Percentiles rank a stretch among this genome's conserved stretches.
These are phyloP conservation scores for Nyleta sp. DNA, from an alignment of 2,888 invertebrate genomes.

Conservation along the genomic window DNA sequence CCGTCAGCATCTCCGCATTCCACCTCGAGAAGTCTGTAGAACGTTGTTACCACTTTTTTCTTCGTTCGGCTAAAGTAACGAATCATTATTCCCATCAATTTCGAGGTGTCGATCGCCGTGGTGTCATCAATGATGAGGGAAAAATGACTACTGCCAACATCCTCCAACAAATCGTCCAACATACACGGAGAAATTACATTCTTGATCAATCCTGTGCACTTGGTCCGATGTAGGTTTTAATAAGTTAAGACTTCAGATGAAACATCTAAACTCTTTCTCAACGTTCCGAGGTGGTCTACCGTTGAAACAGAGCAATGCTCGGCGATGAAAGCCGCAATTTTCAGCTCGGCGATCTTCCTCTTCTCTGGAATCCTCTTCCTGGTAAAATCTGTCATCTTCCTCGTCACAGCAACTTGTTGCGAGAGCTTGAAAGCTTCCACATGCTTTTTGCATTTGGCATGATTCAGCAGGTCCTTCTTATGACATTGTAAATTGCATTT, in stretches of 20 bases:
- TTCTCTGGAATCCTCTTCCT: constrained; percentile 15
- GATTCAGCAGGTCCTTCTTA: constrained; percentile 7
- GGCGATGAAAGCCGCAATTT: constrained; percentile 68
- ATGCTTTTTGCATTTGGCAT: constrained; percentile 9
- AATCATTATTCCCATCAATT: constrained; percentile 65
- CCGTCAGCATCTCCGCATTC: constrained; percentile 59
- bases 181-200: constrained; percentile 73
- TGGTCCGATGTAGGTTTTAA: constrained; percentile 68
- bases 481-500: not conserved
- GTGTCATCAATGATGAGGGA: constrained; percentile 72
- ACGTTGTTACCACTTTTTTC: constrained; percentile 64
- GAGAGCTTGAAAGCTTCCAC: constrained; percentile 6
- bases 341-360: constrained; percentile 65
- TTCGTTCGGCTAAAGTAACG: constrained; percentile 57
- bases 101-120: constrained; percentile 63
- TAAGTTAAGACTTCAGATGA: constrained; percentile 66
- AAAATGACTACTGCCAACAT: constrained; percentile 70
- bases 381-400: constrained; percentile 28
- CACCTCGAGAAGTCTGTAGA: constrained; percentile 64
- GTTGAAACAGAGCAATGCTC: constrained; percentile 67
- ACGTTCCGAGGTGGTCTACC: constrained; percentile 62
- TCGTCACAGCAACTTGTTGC: constrained; percentile 8
- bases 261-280: constrained; percentile 65
- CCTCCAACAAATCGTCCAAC: constrained; percentile 70
- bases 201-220: constrained; percentile 73